These are phyloP conservation scores for Cataglyphis cursor DNA, from an alignment of 2,888 invertebrate genomes.

Conservation along the genomic window DNA sequence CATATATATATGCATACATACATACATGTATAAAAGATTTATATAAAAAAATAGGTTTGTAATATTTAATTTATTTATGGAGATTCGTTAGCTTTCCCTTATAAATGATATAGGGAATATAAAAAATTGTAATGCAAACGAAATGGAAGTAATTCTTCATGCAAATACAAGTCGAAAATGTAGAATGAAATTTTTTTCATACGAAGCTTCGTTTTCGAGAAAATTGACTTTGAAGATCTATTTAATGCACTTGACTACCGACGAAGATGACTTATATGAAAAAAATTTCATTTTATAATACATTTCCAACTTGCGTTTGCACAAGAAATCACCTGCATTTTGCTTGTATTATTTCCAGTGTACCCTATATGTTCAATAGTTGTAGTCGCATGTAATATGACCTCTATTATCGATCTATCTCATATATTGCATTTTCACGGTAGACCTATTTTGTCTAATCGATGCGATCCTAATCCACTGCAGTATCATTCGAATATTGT, in stretches of 20 bases:
- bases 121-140: not conserved
- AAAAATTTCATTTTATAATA: not conserved
- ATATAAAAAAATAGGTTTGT: not conserved
- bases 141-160: not conserved
- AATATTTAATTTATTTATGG: constrained; percentile 23
- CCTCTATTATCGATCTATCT: constrained; percentile 21
- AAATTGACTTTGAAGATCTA: not conserved
- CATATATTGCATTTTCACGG: constrained; percentile 30
- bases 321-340: not conserved
- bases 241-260: not conserved
- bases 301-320: not conserved
- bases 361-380: constrained; percentile 12
- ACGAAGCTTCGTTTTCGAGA: not conserved
- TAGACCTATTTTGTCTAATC: constrained; percentile 41
- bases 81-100: not conserved
- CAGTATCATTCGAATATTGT: constrained; percentile 48
- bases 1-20: not conserved
- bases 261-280: not conserved
- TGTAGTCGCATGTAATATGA: not conserved
- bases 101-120: not conserved
- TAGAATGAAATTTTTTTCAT: not conserved
- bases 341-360: not conserved
- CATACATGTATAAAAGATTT: not conserved
- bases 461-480: constrained; percentile 55
- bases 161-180: not conserved